Base-by-base conservation (phyloP, 2,113 vertebrate genomes). In the Rhinolophus ferrumequinum region DNA sequence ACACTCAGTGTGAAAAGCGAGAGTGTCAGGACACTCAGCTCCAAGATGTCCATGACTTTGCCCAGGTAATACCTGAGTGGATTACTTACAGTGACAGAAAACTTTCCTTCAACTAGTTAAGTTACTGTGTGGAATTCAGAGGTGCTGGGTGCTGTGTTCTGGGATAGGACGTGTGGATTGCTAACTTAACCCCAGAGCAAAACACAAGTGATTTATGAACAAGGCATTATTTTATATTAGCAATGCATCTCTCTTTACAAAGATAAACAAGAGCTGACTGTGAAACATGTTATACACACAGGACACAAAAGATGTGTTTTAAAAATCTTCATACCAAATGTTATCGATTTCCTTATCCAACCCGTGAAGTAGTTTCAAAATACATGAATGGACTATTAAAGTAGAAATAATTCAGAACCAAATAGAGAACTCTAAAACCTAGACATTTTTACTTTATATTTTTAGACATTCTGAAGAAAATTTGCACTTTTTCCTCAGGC, bases 381-480 rank as follows among this genome's bases (percentile, higher is more conserved):
- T 8, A 50, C 70, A 35, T 26, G 44, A 66, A 70, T 82, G n/a
- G n/a, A 33, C 60, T 86, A 69, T 79, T 44, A 60, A 90, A 89
- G 58, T 15, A 86, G 41, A 89, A 75, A 73, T 2, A 52, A 33
- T 41, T 89, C n/a, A 91, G n/a, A 79, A 52, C 15, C 83, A 94
- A 67, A 85, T 22, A n/a, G 89, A 83, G 44, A 87, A n/a, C 12
- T 9, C 33, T 22, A 22, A 83, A 79, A 88, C 54, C 38, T 75
- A 70, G 28, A 67, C 62, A 76, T 24, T 89, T 95, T 88, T 73
- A 41, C n/a, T 44, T 75, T 16, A 22, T 38, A 38, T 79, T 62
- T 92, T 95, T 56, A 28, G 60, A 85, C 21, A 50, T 82, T 79
- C 21, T 79, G 50, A 94, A 96, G 62, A 73, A 94, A 80, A 85